phyloP scores from a whole-genome alignment of 2,888 invertebrate species.

The Cheilosia pagana region DNA sequence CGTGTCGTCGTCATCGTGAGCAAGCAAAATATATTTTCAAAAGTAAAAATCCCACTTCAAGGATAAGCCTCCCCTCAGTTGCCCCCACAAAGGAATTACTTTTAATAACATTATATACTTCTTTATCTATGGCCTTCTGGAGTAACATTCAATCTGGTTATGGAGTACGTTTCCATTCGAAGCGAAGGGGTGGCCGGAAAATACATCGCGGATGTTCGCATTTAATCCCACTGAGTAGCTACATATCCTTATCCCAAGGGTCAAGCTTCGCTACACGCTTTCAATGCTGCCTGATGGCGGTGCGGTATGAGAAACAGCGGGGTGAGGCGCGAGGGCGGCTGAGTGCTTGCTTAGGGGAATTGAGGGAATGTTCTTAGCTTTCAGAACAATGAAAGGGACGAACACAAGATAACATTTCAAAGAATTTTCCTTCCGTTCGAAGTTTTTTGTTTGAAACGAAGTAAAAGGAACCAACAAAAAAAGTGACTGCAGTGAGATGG shows the following conservation, averaged over 20 bases:
- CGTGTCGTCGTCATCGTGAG: neutral
- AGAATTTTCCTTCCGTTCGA: constrained; percentile 30
- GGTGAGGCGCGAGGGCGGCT: neutral
- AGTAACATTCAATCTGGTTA: constrained; percentile 60
- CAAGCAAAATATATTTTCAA: constrained; percentile 29
- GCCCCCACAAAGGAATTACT: constrained; percentile 48
- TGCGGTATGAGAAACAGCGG: too few relatives aligned
- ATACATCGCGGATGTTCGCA: constrained; percentile 49
- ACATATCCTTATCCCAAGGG: constrained; percentile 56
- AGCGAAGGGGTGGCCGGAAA: neutral
- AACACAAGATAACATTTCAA: constrained; percentile 54
- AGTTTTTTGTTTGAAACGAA: constrained; percentile 8
- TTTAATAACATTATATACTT: constrained; percentile 56
- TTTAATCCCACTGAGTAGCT: constrained; percentile 49
- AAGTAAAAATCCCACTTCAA: constrained; percentile 7
- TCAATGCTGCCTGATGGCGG: constrained; percentile 10
- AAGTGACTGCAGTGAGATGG: constrained; percentile 22
- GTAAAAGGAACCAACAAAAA: constrained; percentile 4
- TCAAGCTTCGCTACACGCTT: constrained; percentile 53
- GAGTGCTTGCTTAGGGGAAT: constrained; percentile 29
- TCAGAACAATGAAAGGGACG: constrained; percentile 65
- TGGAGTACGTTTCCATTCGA: constrained; percentile 35
- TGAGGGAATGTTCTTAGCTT: constrained; percentile 36
- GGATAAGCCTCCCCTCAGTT: constrained; percentile 22
- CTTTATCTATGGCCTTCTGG: constrained; percentile 45